Conservation (phyloP, 2,888 invertebrate genomes). For the Callimorpha dominula region DNA sequence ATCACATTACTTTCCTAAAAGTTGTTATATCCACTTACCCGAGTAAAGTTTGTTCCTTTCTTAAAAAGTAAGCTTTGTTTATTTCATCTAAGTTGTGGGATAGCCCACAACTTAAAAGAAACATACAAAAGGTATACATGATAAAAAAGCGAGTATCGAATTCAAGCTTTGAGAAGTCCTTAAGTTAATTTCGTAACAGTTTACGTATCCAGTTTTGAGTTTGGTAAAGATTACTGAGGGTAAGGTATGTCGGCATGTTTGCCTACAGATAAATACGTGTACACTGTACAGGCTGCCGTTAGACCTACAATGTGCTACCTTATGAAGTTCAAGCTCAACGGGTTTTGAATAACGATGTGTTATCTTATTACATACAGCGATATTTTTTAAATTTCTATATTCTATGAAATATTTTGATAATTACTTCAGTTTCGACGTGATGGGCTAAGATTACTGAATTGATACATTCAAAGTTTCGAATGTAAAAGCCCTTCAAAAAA, state of each 20-base stretch:
- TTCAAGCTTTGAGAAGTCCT: constrained; percentile 30
- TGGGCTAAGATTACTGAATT: too few species aligned
- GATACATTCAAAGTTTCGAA: too few species aligned
- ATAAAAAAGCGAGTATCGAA: constrained; percentile 18
- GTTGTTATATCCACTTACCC: constrained; percentile 5
- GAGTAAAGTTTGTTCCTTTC: constrained; percentile 19
- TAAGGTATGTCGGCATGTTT: neutral
- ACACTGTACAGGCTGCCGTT: neutral
- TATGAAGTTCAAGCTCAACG: constrained; percentile 16
- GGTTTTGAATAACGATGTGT: constrained; percentile 1
- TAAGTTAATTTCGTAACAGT: constrained; percentile 42
- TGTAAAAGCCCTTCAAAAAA: too few species aligned
- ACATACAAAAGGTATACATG: constrained; percentile 23
- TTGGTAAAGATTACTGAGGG: constrained; percentile 34
- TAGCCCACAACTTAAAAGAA: constrained; percentile 23
- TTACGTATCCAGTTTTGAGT: constrained; percentile 34
- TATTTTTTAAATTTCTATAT: neutral
- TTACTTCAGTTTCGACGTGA: too few species aligned
- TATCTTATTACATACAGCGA: neutral
- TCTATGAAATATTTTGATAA: too few species aligned
- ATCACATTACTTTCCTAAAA: constrained; percentile 15
- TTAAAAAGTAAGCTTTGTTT: constrained; percentile 1
- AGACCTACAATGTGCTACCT: constrained; percentile 12
- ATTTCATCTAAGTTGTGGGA: too few species aligned
- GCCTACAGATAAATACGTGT: neutral